Conservation (phyloP, 2,797 vertebrate species). For the Lycodopsis pacificus region DNA sequence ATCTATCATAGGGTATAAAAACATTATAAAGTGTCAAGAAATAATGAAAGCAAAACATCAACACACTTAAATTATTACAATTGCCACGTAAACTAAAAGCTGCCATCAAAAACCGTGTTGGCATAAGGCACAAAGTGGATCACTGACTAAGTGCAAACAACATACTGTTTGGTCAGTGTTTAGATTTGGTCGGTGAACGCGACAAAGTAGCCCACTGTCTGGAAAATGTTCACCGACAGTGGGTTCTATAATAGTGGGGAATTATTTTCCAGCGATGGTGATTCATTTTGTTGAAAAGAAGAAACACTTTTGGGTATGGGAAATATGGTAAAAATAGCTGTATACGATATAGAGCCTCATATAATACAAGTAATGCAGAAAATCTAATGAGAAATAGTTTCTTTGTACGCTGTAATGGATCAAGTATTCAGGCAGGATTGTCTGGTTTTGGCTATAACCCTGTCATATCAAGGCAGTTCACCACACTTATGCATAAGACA, state of each 20-base stretch:
- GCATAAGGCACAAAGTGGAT: neutral
- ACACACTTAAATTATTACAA: neutral
- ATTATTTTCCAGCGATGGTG: neutral
- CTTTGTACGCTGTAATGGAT: neutral
- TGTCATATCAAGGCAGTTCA: neutral
- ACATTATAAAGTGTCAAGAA: conserved; percentile 1
- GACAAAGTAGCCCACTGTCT: conserved; percentile 8
- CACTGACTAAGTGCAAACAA: conserved; percentile 15
- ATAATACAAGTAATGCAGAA: neutral
- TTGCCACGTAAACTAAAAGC: neutral
- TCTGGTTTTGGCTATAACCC: neutral
- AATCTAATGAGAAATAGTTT: neutral
- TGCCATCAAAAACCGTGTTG: neutral
- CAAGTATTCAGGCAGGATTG: neutral
- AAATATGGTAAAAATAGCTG: neutral
- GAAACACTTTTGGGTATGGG: neutral
- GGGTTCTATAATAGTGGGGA: conserved; percentile 1
- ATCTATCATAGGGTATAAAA: neutral
- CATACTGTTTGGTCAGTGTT: conserved; percentile 15
- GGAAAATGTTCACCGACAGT: conserved; percentile 1
- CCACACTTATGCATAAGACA: neutral
- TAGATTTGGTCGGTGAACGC: neutral
- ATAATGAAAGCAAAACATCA: neutral
- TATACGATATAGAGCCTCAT: neutral
- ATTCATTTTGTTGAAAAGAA: neutral